These are phyloP conservation scores for Drosophila subobscura DNA, from an alignment of 1,140 invertebrate species.

Conservation along the genomic window DNA sequence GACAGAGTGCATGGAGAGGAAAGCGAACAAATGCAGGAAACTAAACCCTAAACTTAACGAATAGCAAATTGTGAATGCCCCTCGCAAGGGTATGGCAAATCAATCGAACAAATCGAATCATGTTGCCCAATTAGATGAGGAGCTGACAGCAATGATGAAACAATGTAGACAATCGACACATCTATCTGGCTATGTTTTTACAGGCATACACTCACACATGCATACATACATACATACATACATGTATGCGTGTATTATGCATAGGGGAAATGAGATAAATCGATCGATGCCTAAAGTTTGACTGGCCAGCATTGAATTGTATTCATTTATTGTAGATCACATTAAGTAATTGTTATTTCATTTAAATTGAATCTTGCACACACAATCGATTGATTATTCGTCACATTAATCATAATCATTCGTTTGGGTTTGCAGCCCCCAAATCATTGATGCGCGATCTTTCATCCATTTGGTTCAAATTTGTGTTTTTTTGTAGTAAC, in stretches of 20 bases:
- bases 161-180: constrained; percentile 36
- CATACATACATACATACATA: background rate
- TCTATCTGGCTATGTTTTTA: constrained; percentile 18
- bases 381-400: constrained; percentile 33
- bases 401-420: background rate
- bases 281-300: constrained; percentile 24
- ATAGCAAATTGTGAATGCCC: background rate
- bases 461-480: too few relatives aligned
- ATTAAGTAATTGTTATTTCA: constrained; percentile 47
- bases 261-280: constrained; percentile 22
- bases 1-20: too few relatives aligned
- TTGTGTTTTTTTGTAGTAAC: background rate
- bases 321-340: constrained; percentile 15
- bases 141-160: constrained; percentile 44
- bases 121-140: constrained; percentile 42
- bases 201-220: background rate
- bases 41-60: too few relatives aligned
- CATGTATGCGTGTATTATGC: too few relatives aligned
- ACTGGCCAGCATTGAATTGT: constrained; percentile 25
- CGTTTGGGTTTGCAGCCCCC: constrained; percentile 5
- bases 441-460: background rate
- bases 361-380: constrained; percentile 37
- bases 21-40: too few relatives aligned
- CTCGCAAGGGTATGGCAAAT: constrained; percentile 6
- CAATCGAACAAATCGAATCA: constrained; percentile 37